Conservation (phyloP, 2,113 vertebrate genomes). For the Phrynosoma platyrhinos region DNA sequence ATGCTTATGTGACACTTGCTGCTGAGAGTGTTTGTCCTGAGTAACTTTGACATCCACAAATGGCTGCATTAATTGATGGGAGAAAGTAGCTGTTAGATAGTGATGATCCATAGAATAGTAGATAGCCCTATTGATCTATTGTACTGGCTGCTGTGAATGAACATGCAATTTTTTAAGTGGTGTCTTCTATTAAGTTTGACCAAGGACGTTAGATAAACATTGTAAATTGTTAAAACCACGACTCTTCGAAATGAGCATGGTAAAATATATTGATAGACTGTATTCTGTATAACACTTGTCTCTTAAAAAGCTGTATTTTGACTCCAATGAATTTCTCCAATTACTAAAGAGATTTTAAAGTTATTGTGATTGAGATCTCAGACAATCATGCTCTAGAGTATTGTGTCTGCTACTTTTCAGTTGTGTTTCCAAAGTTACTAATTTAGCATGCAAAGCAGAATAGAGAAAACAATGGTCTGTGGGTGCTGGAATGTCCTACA, state of each 20-base stretch:
- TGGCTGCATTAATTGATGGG: background rate
- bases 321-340: background rate
- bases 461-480: background rate
- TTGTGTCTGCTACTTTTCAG: background rate
- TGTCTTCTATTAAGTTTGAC: background rate
- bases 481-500: background rate
- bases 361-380: background rate
- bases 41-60: background rate
- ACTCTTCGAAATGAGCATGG: background rate
- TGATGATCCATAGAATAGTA: background rate
- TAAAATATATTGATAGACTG: background rate
- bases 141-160: background rate
- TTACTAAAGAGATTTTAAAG: background rate
- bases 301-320: background rate
- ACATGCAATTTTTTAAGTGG: background rate
- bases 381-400: background rate
- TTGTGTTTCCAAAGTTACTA: background rate
- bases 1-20: background rate
- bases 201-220: background rate
- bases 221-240: background rate
- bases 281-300: background rate
- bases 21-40: background rate
- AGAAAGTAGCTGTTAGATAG: rapidly evolving
- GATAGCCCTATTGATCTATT: background rate
- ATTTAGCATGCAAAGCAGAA: background rate